Percentiles rank a stretch among this genome's conserved stretches.
Conservation (phyloP, 1,140 invertebrate genomes). For the Acromyrmex echinatior region DNA sequence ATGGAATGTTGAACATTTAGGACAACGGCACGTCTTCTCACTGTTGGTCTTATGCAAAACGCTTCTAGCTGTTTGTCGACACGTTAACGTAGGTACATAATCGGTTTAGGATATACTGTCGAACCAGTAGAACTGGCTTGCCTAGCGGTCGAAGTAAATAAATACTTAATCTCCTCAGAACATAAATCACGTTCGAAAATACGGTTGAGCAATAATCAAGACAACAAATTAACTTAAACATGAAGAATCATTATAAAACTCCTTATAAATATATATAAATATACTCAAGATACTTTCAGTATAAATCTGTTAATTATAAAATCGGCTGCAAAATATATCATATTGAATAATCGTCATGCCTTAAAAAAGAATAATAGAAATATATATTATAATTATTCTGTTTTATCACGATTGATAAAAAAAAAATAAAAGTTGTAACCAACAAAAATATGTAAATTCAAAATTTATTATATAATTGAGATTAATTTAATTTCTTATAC, state of each 20-base stretch:
- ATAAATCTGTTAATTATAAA: background rate
- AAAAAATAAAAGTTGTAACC: background rate
- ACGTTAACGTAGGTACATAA: slow-evolving; percentile 42
- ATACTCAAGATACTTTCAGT: background rate
- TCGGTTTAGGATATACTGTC: slow-evolving; percentile 39
- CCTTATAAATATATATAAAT: background rate
- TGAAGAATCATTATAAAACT: background rate
- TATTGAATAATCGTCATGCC: background rate
- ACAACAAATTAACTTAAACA: background rate
- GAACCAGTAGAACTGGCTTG: background rate
- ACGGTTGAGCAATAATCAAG: background rate
- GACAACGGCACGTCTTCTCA: slow-evolving; percentile 13
- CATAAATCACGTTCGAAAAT: background rate
- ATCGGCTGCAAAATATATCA: background rate
- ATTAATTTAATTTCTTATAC: slow-evolving; percentile 3
- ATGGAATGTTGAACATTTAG: slow-evolving; percentile 28
- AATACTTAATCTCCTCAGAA: slow-evolving; percentile 23
- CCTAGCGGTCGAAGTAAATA: background rate
- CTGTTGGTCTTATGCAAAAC: slow-evolving; percentile 46
- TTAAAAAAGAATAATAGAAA: background rate
- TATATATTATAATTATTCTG: background rate
- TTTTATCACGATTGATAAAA: background rate
- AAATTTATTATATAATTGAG: background rate
- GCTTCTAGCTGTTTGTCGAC: slow-evolving; percentile 32
- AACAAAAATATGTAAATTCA: background rate